A percentile compares a stretch with the other conserved stretches of the same genome.
phyloP scores from a whole-genome alignment of 2,888 invertebrate genomes.

The Metalampra italica region DNA sequence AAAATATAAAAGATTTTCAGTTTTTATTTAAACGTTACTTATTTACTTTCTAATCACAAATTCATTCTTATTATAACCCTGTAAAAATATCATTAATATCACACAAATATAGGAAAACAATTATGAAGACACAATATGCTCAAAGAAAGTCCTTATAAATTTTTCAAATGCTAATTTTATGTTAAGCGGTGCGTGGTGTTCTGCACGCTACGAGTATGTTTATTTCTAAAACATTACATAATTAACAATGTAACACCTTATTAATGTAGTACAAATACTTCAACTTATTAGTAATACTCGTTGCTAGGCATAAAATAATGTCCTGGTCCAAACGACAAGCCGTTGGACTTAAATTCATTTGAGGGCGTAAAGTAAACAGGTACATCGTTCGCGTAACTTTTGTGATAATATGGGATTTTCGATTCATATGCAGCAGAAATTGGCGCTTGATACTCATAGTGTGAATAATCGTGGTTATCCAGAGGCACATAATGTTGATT shows the following conservation, averaged over 20 bases:
- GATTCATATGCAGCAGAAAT: background rate
- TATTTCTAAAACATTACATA: too few species aligned
- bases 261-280: too few species aligned
- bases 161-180: too few species aligned
- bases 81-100: background rate
- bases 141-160: too few species aligned
- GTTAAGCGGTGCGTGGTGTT: too few species aligned
- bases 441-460: background rate
- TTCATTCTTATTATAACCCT: too few species aligned
- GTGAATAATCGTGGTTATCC: background rate
- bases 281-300: too few species aligned
- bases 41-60: too few species aligned
- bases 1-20: too few species aligned
- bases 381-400: constrained; percentile 11
- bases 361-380: constrained; percentile 45
- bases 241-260: too few species aligned
- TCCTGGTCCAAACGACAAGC: constrained; percentile 23
- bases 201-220: too few species aligned
- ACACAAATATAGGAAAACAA: background rate
- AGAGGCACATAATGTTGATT: background rate
- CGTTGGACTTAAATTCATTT: constrained; percentile 29
- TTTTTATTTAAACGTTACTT: too few species aligned
- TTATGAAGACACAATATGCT: background rate
- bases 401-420: background rate
- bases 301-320: constrained; percentile 38